Conservation (phyloP, 2,113 vertebrate genomes). For the Gallinago media region DNA sequence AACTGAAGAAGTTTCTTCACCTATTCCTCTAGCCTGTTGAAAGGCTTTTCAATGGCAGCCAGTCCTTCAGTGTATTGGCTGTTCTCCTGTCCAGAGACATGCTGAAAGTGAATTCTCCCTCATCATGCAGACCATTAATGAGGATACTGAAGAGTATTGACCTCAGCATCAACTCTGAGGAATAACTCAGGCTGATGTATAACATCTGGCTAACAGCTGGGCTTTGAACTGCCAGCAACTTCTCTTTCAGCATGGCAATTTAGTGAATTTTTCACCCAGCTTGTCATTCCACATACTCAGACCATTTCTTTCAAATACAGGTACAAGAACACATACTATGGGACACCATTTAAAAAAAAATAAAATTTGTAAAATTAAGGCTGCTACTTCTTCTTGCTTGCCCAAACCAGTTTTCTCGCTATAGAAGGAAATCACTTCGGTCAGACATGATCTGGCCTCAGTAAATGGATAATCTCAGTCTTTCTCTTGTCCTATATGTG, state of each 20-base stretch:
- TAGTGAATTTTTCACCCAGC: conserved; percentile 45
- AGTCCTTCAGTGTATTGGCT: not conserved
- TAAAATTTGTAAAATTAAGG: not conserved
- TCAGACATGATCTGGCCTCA: not conserved
- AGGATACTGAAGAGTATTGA: conserved; percentile 33
- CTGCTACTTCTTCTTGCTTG: not conserved
- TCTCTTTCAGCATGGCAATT: conserved; percentile 1
- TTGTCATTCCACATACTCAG: not conserved
- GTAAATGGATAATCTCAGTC: not conserved
- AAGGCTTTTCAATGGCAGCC: not conserved
- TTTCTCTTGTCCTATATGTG: not conserved
- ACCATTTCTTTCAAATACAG: not conserved
- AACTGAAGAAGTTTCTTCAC: not conserved
- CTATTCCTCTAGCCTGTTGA: not conserved
- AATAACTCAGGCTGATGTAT: not conserved
- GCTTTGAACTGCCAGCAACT: conserved; percentile 24
- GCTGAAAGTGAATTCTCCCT: not conserved
- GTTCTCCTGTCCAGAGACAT: not conserved
- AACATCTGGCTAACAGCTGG: not conserved
- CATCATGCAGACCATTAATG: conserved; percentile 6
- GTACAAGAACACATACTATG: not conserved
- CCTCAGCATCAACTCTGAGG: not conserved
- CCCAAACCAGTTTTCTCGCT: not conserved
- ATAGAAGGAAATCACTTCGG: not conserved
- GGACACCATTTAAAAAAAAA: not conserved